Conservation (phyloP, 2,113 vertebrate genomes). For the Syngnathus floridae region DNA sequence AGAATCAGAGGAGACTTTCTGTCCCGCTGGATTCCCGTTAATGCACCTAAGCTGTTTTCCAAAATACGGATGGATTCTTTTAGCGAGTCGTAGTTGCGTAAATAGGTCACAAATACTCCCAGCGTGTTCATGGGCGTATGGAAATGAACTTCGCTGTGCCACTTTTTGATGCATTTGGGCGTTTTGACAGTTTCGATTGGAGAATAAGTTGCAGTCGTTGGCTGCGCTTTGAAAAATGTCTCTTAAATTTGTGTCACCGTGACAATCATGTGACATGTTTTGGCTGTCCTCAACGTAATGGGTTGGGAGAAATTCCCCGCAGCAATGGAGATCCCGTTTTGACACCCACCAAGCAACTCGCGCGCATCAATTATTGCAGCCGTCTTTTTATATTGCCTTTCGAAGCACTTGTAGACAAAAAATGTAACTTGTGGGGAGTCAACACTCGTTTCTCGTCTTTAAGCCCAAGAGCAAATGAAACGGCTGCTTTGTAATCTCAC, state of each 20-base stretch:
- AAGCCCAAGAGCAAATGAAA: slow-evolving; percentile 2
- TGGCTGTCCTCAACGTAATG: neutral
- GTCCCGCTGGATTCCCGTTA: slow-evolving; percentile 9
- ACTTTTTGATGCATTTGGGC: neutral
- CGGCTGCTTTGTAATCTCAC: slow-evolving; percentile 30
- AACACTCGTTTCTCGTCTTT: neutral
- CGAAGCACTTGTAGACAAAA: neutral
- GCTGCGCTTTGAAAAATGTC: neutral
- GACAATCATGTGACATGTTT: neutral
- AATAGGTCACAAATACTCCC: neutral
- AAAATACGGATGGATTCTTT: neutral
- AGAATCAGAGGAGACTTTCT: slow-evolving; percentile 4
- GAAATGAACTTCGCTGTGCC: neutral
- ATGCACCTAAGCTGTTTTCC: neutral
- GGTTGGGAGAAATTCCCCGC: neutral
- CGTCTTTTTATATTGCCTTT: neutral
- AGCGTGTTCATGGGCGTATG: neutral
- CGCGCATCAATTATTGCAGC: no score
- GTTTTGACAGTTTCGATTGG: neutral
- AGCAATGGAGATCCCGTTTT: neutral
- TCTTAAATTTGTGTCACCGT: neutral
- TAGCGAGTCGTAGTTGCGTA: neutral
- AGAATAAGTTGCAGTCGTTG: neutral
- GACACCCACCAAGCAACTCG: neutral
- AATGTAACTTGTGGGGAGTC: slow-evolving; percentile 5